Evolutionary conservation across 2,888 invertebrate species (phyloP), one percentile per base, ranked within the genome.

Genomic region (Cantharis lateralis): DNA sequence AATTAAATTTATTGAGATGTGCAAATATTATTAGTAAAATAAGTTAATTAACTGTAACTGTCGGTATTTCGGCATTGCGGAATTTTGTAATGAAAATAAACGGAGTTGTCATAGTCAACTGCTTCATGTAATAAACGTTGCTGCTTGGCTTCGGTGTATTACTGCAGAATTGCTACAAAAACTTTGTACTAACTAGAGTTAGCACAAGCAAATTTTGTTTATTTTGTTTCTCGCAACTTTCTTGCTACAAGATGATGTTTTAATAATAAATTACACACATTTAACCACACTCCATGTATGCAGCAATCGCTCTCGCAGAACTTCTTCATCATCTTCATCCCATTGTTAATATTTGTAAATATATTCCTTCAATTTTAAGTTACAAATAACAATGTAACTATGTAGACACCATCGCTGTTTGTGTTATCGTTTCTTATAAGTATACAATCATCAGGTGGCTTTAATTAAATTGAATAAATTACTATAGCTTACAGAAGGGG

Each of bases 91-190:
- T 72, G 75, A 78, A 78, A 78, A 78, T 71, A 78, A 78, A 78
- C 78, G 72, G 71, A 78, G 78, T 78, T 78, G 78, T 78, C 78
- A 75, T 72, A 78, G 70, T 75, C 75, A 72, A 75, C 78, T 75
- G 75, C 73, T 78, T 71, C 72, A 68, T 75, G 78, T 78, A 78
- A 78, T 78, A 78, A 78, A 78, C 78, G 78, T 68, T 78, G 64
- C 69, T 75, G 64, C 69, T 75, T 66, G 75, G 78, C 66, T 78
- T 78, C 63, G 62, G 62, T 66, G 73, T 72, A 78, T 75, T 75
- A 75, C 75, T 78, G 75, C 70, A 72, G 70, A 75, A 78, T 78
- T 75, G 66, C 75, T 70, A 68, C 75, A 78, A 78, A 75, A 75
- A 75, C 78, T 77, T 76, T 70, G 76, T 73, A 48, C 48, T 48